Evolutionary conservation across 2,888 invertebrate species (phyloP).

Genomic region (Scaptomyza reducta): DNA sequence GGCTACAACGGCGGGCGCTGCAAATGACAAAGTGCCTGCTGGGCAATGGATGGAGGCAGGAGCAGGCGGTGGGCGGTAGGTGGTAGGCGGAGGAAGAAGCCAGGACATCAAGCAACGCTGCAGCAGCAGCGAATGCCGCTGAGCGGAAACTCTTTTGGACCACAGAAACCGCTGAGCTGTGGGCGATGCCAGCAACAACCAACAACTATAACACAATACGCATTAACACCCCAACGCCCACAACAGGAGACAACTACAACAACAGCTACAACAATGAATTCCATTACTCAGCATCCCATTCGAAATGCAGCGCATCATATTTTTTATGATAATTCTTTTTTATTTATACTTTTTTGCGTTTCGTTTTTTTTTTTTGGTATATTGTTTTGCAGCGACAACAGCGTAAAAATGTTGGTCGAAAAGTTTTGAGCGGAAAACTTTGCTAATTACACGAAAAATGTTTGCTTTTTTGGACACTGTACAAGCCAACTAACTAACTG

Average conservation of each 20-base stretch:
- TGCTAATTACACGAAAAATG: constrained; percentile 76
- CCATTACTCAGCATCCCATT: constrained; percentile 21
- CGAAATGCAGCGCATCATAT: constrained; percentile 34
- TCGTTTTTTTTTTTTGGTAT: constrained; percentile 16
- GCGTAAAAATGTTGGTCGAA: constrained; percentile 51
- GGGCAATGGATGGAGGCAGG: not conserved
- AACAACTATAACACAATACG: constrained; percentile 14
- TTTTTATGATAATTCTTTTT: constrained; percentile 28
- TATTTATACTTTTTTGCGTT: constrained; percentile 6
- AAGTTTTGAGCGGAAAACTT: constrained; percentile 74
- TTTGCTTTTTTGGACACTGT: constrained; percentile 46
- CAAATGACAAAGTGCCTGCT: constrained; percentile 58
- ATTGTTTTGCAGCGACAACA: constrained; percentile 65
- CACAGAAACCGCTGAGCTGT: constrained; percentile 64
- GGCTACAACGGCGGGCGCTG: constrained; percentile 29
- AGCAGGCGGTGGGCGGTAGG: not conserved
- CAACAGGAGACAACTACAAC: constrained; percentile 18
- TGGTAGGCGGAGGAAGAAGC: too few relatives aligned
- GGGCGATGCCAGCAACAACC: constrained; percentile 37
- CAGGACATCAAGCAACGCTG: constrained; percentile 17
- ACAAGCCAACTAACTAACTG: constrained; percentile 25
- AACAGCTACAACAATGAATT: constrained; percentile 6
- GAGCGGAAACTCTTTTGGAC: constrained; percentile 65
- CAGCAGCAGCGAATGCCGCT: constrained; percentile 38
- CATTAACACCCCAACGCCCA: constrained; percentile 23